Conservation (phyloP, 2,888 invertebrate genomes). For the Cheilosia urbana region DNA sequence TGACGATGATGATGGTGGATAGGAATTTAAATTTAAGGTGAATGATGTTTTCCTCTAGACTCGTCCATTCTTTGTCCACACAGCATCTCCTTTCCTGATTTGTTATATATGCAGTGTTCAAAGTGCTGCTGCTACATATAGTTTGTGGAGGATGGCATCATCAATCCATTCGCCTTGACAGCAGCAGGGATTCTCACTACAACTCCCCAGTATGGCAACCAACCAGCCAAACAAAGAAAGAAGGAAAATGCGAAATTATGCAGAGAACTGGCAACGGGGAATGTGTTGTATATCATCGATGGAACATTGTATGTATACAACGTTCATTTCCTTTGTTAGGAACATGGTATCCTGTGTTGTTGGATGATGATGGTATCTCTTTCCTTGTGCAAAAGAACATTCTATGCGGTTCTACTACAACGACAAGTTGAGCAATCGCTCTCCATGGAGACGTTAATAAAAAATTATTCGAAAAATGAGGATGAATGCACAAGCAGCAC, state of each 20-base stretch:
- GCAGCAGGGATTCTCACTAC: constrained; percentile 44
- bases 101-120: constrained; percentile 26
- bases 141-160: constrained; percentile 63
- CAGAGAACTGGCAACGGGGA: constrained; percentile 54
- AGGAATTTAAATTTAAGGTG: constrained; percentile 70
- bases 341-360: constrained; percentile 59
- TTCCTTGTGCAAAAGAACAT: constrained; percentile 28
- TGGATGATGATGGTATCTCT: constrained; percentile 51
- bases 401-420: constrained; percentile 40
- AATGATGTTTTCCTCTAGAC: constrained; percentile 59
- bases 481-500: constrained; percentile 11
- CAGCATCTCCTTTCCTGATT: constrained; percentile 33
- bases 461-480: constrained; percentile 26
- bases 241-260: constrained; percentile 61
- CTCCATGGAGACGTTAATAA: constrained; percentile 33
- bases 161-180: constrained; percentile 70
- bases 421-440: constrained; percentile 50
- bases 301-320: constrained; percentile 65
- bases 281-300: constrained; percentile 54
- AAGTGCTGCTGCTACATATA: constrained; percentile 13
- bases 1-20: constrained; percentile 57
- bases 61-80: constrained; percentile 10
- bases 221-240: constrained; percentile 57
- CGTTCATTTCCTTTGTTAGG: constrained; percentile 67
- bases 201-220: constrained; percentile 19